Conservation (phyloP, 2,113 vertebrate species). For the Crotalus helleri region DNA sequence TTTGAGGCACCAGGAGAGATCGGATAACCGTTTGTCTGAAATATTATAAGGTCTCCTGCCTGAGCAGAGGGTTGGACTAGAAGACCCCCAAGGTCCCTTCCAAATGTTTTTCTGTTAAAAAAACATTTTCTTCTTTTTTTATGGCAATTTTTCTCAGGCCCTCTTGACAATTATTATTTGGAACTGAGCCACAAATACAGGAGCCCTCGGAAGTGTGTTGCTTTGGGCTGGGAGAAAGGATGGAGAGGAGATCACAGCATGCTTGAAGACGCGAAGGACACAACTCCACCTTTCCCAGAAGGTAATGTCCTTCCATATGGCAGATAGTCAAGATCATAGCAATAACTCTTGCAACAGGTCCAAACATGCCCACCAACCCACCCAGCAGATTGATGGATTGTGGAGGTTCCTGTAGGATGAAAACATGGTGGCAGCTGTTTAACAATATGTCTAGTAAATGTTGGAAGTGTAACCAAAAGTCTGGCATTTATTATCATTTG, state of each 20-base stretch:
- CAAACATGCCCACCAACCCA: not conserved
- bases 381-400: not conserved
- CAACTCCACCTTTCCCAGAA: conserved; percentile 52
- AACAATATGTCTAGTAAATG: no score
- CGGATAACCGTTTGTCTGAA: not conserved
- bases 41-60: not conserved
- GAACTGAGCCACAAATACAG: conserved; percentile 58
- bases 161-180: conserved; percentile 65
- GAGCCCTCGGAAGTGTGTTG: conserved; percentile 48
- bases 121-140: conserved; percentile 33
- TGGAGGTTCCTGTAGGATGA: not conserved
- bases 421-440: no score
- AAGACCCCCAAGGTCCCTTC: not conserved
- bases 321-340: not conserved
- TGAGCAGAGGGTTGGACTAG: not conserved
- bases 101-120: not conserved
- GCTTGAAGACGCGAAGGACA: conserved; percentile 67
- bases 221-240: conserved; percentile 72
- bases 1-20: not conserved
- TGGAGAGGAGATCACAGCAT: conserved; percentile 63
- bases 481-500: no score
- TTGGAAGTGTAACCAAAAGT: no score
- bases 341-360: not conserved
- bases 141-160: conserved; percentile 65
- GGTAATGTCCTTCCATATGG: conserved; percentile 60